Percentiles rank a stretch among this genome's conserved stretches.
Conservation (phyloP, 2,113 vertebrate genomes). For the Oryzias celebensis region DNA sequence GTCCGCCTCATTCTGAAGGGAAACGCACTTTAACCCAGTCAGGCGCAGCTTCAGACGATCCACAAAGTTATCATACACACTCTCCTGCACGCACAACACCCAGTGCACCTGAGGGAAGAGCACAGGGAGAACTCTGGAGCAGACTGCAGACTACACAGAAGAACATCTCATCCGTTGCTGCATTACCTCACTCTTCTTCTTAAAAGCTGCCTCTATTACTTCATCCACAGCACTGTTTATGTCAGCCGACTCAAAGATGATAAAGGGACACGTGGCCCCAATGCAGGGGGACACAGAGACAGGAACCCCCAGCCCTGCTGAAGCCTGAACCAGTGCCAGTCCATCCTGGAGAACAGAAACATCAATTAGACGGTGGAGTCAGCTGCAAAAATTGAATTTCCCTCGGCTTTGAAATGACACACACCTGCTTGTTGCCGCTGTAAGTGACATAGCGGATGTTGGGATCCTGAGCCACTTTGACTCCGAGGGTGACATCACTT, state of each 20-base stretch:
- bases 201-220: constrained; percentile 71
- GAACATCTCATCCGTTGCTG: neutral
- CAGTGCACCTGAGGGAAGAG: constrained; percentile 66
- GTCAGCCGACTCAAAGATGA: constrained; percentile 79
- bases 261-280: constrained; percentile 71
- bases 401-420: neutral
- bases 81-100: constrained; percentile 85
- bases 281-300: constrained; percentile 60
- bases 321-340: constrained; percentile 43
- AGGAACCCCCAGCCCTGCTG: constrained; percentile 55
- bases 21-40: constrained; percentile 73
- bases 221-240: constrained; percentile 78
- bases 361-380: neutral
- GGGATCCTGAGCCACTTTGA: constrained; percentile 57
- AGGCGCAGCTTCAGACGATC: constrained; percentile 77
- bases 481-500: constrained; percentile 48
- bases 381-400: neutral
- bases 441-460: constrained; percentile 63
- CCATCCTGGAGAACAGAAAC: constrained; percentile 51
- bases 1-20: constrained; percentile 59
- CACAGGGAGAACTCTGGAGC: neutral
- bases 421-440: constrained; percentile 73
- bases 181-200: constrained; percentile 69
- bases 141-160: neutral
- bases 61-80: constrained; percentile 70